Conservation (phyloP, 2,113 vertebrate species). For the Mirza zaza region DNA sequence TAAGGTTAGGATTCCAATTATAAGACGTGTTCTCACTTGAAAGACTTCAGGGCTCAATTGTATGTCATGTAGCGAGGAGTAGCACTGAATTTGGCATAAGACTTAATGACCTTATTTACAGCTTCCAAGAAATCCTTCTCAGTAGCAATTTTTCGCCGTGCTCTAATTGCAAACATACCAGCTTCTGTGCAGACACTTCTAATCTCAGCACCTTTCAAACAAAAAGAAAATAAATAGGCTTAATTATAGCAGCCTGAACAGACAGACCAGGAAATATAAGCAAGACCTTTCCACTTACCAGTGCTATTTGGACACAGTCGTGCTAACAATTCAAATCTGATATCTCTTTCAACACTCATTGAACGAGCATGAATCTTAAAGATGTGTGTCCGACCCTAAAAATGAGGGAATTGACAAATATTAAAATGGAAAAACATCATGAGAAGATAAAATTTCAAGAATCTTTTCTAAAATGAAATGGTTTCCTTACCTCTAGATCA, state of each 20-base stretch:
- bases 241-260: background rate
- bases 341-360: slow-evolving; percentile 99
- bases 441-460: background rate
- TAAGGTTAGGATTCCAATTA: background rate
- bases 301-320: slow-evolving; percentile 99
- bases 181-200: slow-evolving; percentile 99
- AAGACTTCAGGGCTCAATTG: slow-evolving; percentile 85
- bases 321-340: slow-evolving; percentile 96
- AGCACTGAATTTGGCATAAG: slow-evolving; percentile 98
- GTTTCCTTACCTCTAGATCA: slow-evolving; percentile 91
- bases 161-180: slow-evolving; percentile 98
- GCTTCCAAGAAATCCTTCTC: slow-evolving; percentile 99
- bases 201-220: slow-evolving; percentile 93
- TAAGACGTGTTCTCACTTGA: background rate
- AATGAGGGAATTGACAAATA: slow-evolving; percentile 22
- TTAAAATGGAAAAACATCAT: background rate
- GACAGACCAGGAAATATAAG: background rate
- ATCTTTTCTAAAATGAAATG: slow-evolving; percentile 14
- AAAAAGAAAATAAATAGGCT: background rate
- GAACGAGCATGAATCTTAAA: slow-evolving; percentile 99
- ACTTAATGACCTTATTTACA: slow-evolving; percentile 99
- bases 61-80: slow-evolving; percentile 99
- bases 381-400: slow-evolving; percentile 97
- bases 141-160: slow-evolving; percentile 96
- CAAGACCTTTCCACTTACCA: slow-evolving; percentile 83